phyloP scores from a whole-genome alignment of 2,888 invertebrate species.

The Sepioteuthis lessoniana region DNA sequence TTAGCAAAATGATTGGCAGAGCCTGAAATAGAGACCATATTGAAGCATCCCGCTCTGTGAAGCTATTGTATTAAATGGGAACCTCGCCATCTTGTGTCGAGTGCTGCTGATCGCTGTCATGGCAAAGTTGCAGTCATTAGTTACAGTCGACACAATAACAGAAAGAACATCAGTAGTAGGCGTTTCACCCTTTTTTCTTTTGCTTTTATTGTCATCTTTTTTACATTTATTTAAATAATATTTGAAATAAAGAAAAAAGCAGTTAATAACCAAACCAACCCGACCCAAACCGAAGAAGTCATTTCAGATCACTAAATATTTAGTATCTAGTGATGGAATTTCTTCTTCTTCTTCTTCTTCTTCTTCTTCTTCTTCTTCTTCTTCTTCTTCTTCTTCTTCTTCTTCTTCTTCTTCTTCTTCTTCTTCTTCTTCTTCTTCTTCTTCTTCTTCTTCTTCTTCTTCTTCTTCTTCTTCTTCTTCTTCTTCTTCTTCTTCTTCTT shows the following conservation, averaged over 20 bases:
- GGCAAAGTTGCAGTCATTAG: neutral
- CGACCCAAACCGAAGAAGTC: no score
- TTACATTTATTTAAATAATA: neutral
- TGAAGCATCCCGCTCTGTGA: constrained; percentile 33
- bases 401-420: constrained; percentile 16
- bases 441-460: constrained; percentile 6
- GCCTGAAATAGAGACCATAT: constrained; percentile 14
- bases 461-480: neutral
- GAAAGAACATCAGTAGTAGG: neutral
- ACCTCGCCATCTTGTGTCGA: constrained; percentile 33
- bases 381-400: no score
- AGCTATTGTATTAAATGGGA: constrained; percentile 33
- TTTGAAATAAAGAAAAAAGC: no score
- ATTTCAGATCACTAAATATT: no score
- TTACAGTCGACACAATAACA: neutral
- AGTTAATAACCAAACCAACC: no score
- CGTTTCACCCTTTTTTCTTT: neutral
- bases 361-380: no score
- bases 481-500: neutral
- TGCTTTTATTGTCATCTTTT: neutral
- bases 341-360: no score
- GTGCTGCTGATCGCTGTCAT: neutral
- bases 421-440: constrained; percentile 33
- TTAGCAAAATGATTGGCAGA: constrained; percentile 33
- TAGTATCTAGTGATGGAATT: no score